phyloP scores from a whole-genome alignment of 2,888 invertebrate genomes.

The Nephrotoma flavescens region DNA sequence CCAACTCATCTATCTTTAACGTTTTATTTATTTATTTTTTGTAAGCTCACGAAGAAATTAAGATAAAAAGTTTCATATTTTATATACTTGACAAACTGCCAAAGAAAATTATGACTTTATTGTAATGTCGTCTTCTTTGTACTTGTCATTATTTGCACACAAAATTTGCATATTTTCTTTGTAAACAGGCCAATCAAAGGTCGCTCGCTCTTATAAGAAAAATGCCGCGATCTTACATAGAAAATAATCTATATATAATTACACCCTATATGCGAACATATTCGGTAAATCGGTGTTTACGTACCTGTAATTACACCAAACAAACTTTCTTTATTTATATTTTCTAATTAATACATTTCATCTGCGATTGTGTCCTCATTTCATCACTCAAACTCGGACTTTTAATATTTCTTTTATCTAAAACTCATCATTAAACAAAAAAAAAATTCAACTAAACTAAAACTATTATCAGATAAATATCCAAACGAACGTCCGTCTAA shows the following conservation, averaged over 20 bases:
- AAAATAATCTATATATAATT: background rate
- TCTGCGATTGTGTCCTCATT: background rate
- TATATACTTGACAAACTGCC: background rate
- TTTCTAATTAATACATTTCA: background rate
- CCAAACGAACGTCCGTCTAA: background rate
- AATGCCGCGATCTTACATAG: background rate
- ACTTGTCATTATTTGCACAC: background rate
- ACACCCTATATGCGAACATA: background rate
- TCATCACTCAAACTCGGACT: background rate
- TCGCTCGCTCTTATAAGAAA: background rate
- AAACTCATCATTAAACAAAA: background rate
- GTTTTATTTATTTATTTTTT: background rate
- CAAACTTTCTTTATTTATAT: background rate
- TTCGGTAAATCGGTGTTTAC: background rate
- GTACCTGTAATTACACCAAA: background rate
- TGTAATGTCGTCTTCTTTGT: background rate
- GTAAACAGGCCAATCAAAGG: background rate
- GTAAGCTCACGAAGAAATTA: background rate
- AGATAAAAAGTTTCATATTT: background rate
- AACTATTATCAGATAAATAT: background rate
- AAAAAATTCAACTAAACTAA: background rate
- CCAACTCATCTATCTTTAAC: background rate
- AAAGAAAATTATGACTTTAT: background rate
- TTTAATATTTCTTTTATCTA: background rate
- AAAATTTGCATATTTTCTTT: background rate